Conservation (phyloP, 2,888 invertebrate species). For the Volucella inflata region DNA sequence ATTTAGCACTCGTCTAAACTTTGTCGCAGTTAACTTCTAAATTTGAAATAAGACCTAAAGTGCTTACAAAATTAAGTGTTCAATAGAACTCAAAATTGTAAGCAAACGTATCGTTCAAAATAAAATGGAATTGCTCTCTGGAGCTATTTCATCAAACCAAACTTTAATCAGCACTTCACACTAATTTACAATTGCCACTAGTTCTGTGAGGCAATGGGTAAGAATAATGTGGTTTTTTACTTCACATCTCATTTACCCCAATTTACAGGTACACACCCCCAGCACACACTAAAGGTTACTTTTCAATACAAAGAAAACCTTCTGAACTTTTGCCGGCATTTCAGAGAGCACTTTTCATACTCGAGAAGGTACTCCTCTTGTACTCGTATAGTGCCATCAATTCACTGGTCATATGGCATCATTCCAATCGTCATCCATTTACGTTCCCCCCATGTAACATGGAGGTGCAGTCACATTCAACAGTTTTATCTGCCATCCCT, state of each 20-base stretch:
- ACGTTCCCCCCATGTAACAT: too few relatives aligned
- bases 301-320: too few relatives aligned
- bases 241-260: constrained; percentile 32
- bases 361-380: background rate
- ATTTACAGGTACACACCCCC: background rate
- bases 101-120: background rate
- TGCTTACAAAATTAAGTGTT: too few relatives aligned
- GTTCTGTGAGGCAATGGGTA: background rate
- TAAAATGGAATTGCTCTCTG: background rate
- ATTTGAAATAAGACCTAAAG: too few relatives aligned
- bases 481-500: constrained; percentile 17
- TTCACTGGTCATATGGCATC: constrained; percentile 17
- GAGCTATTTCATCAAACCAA: background rate
- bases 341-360: background rate
- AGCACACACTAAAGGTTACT: background rate
- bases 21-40: too few relatives aligned
- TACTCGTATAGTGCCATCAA: constrained; percentile 23
- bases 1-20: too few relatives aligned
- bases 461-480: constrained; percentile 30
- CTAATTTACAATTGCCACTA: constrained; percentile 10
- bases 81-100: background rate
- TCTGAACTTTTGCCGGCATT: background rate
- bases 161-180: constrained; percentile 1
- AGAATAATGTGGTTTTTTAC: constrained; percentile 16
- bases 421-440: background rate